Evolutionary conservation across 2,113 vertebrate species (phyloP).

Genomic region (Myotis davidii): DNA sequence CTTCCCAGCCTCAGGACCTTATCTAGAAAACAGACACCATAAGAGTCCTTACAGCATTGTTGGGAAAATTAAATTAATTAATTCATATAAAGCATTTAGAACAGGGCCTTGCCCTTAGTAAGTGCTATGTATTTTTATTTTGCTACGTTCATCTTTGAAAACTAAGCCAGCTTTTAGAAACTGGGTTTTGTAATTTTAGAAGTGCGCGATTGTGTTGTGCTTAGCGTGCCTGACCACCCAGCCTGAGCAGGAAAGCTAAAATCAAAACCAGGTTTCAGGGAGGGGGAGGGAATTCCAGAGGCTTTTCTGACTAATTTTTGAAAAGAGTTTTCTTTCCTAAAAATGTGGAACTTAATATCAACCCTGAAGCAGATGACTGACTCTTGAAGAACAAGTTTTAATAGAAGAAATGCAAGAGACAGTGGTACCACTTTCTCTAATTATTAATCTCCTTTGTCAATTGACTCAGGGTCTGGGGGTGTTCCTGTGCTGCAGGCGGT

Average conservation of each 20-base stretch:
- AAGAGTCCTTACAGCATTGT: background rate
- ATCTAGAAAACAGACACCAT: background rate
- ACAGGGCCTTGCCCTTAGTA: background rate
- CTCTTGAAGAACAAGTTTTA: background rate
- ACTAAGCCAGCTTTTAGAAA: background rate
- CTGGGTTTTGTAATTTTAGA: background rate
- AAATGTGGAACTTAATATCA: background rate
- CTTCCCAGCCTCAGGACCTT: background rate
- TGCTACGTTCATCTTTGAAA: background rate
- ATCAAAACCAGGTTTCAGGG: slow-evolving; percentile 25
- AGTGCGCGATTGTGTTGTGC: background rate
- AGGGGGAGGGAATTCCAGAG: background rate
- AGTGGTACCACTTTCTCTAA: background rate
- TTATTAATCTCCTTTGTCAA: background rate
- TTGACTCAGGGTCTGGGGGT: accelerated
- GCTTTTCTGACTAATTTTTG: background rate
- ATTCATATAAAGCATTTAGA: background rate
- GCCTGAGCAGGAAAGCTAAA: background rate
- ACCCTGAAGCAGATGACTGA: background rate
- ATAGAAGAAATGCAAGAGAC: background rate
- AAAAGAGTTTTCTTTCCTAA: background rate
- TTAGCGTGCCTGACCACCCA: background rate
- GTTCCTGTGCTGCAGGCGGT: background rate
- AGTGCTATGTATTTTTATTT: background rate
- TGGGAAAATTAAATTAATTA: background rate